These are phyloP conservation scores for Archocentrus centrarchus DNA, from an alignment of 2,113 vertebrate genomes.

Conservation along the genomic window DNA sequence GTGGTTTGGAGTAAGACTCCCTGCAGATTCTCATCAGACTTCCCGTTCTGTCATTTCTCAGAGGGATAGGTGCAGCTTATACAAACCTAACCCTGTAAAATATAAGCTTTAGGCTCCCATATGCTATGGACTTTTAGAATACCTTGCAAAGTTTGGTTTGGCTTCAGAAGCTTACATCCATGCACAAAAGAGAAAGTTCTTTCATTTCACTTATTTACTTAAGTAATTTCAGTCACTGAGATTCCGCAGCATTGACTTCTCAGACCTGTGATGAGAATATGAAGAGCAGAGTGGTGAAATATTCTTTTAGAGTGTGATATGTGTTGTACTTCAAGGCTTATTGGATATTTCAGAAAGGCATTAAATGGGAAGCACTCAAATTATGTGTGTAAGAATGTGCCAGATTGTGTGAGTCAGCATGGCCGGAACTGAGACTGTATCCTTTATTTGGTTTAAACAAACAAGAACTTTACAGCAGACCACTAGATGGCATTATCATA, in stretches of 20 bases:
- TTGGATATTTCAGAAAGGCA: not conserved
- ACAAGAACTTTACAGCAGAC: not conserved
- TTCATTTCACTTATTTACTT: not conserved
- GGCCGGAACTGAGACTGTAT: not conserved
- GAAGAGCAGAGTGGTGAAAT: not conserved
- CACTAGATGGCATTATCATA: conserved; percentile 51
- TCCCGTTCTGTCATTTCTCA: conserved; percentile 66
- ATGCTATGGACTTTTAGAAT: not conserved
- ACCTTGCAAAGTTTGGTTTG: not conserved
- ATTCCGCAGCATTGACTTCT: not conserved
- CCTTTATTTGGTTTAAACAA: not conserved
- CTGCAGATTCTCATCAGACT: conserved; percentile 64
- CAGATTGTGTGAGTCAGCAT: conserved; percentile 18
- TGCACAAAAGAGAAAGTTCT: not conserved
- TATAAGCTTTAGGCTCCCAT: not conserved
- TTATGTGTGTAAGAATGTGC: not conserved
- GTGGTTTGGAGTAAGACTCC: conserved; percentile 50
- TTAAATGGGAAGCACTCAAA: not conserved
- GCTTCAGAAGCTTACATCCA: not conserved
- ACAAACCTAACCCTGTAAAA: conserved; percentile 7
- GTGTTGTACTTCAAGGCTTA: not conserved
- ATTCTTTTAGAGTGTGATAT: not conserved
- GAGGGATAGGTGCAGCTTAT: conserved; percentile 33
- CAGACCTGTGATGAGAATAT: not conserved
- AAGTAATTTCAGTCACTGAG: not conserved